Base-by-base conservation (phyloP, 2,888 invertebrate genomes). In the Archips crataeganus region DNA sequence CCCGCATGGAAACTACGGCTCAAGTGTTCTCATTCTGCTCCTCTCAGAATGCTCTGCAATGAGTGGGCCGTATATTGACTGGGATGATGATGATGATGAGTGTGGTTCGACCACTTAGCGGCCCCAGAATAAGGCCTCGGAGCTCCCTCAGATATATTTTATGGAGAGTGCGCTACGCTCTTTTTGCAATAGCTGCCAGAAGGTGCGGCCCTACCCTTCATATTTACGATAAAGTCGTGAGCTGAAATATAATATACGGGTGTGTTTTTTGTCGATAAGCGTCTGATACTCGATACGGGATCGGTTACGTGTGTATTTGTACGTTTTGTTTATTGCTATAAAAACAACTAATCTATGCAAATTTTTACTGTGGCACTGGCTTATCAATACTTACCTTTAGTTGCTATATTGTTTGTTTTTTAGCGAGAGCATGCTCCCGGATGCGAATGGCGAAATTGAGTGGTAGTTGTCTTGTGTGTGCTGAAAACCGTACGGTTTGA, bases 201-300 rank as follows among this genome's bases (percentile, higher is more conserved):
- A 93, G 94, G 94, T 92, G 92, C 91, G 90, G 85, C 84, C 88
- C 88, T 88, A 91, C 93, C 94, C 92, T 92, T 94, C 93, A 93
- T 94, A 94, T 94, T 94, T 94, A 94, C 94, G 94, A 93, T 93
- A 91, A 92, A 93, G 89, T 88, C 94, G 94, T 94, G 94, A 94
- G 93, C 92, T 88, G 94, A 93, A 94, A 93, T 87, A 90, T 92
- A 92, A 93, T 90, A 87, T 88, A 90, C 84, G 85, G 84, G 85
- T 85, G 85, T 80, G 82, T 92, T 92, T 92, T 91, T 91, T 90
- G 88, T 85, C 91, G 89, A 91, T 91, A 87, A 87, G 84, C 85
- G 84, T 80, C 84, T 80, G 89, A 89, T 90, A 90, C 86, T 86
- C 81, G 82, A 77, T 79, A 80, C 78, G 77, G 79, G 78, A 79